phyloP scores from a whole-genome alignment of 30 jellyfish, hydroid and myxozoan species.

The Aurelia sp. region DNA sequence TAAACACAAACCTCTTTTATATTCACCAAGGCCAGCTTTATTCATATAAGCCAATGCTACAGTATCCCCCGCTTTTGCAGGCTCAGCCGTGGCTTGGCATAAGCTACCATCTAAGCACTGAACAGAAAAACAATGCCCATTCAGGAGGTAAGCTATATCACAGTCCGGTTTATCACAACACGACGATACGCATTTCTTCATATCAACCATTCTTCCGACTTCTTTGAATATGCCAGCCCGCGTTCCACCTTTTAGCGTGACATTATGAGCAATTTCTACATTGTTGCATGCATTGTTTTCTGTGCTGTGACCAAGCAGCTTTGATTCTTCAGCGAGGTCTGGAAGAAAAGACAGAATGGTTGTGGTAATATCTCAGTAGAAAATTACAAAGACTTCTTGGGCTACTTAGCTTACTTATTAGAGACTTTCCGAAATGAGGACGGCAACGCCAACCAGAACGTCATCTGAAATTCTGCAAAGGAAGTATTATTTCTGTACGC shows the following conservation, averaged over 20 bases:
- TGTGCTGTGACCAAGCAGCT: slow-evolving; percentile 30
- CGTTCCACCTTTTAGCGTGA: slow-evolving; percentile 93
- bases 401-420: too few species aligned
- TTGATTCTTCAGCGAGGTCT: slow-evolving; percentile 51
- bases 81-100: slow-evolving; percentile 95
- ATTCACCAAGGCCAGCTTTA: slow-evolving; percentile 88
- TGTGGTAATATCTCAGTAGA: background rate
- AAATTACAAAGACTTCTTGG: too few species aligned
- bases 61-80: slow-evolving; percentile 82
- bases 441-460: too few species aligned
- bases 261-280: slow-evolving; percentile 80
- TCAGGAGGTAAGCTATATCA: slow-evolving; percentile 88
- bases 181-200: slow-evolving; percentile 81
- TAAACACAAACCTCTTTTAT: slow-evolving; percentile 82
- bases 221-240: slow-evolving; percentile 93
- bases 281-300: slow-evolving; percentile 88
- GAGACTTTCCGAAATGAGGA: too few species aligned
- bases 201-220: slow-evolving; percentile 80
- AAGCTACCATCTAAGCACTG: slow-evolving; percentile 86
- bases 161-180: slow-evolving; percentile 98
- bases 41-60: slow-evolving; percentile 95
- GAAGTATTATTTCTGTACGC: too few species aligned
- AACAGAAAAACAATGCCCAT: slow-evolving; percentile 93
- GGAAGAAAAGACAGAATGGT: background rate
- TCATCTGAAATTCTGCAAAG: too few species aligned